Evolutionary conservation across 2,113 vertebrate genomes (phyloP).

Genomic region (Sinocyclocheilus anshuiensis): DNA sequence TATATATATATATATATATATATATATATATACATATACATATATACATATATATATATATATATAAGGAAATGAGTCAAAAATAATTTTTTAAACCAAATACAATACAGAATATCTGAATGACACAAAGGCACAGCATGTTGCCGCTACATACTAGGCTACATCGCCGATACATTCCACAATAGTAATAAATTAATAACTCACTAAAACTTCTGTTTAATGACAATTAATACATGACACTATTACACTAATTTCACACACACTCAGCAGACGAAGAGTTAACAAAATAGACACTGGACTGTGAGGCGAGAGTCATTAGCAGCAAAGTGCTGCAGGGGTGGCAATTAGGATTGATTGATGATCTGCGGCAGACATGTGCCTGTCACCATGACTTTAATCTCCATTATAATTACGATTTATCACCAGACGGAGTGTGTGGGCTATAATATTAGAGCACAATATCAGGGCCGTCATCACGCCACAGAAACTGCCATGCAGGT

Average conservation of each 20-base stretch:
- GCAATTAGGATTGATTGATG: conserved; percentile 64
- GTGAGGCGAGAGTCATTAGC: conserved; percentile 43
- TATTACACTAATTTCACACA: neutral
- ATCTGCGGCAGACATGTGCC: conserved; percentile 64
- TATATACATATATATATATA: too few relatives aligned
- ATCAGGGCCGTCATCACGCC: neutral
- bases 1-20: too few relatives aligned
- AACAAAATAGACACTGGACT: conserved; percentile 52
- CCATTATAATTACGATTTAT: conserved; percentile 64
- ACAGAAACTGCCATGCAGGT: neutral
- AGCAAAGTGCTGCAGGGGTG: conserved; percentile 44
- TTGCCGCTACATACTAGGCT: neutral
- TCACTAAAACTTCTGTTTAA: neutral
- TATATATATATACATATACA: too few relatives aligned
- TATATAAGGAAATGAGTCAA: neutral
- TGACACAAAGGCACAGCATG: neutral
- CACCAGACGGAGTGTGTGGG: conserved; percentile 35
- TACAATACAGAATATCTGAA: neutral
- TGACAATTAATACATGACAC: neutral
- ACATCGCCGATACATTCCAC: neutral
- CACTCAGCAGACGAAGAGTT: conserved; percentile 22
- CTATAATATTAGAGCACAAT: conserved; percentile 24
- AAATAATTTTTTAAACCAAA: too few relatives aligned
- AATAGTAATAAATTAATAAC: neutral
- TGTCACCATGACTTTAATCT: conserved; percentile 62